Evolutionary conservation across 2,113 vertebrate genomes (phyloP), one percentile per base, ranked within the genome.

Genomic region (Cyrtonyx montezumae): DNA sequence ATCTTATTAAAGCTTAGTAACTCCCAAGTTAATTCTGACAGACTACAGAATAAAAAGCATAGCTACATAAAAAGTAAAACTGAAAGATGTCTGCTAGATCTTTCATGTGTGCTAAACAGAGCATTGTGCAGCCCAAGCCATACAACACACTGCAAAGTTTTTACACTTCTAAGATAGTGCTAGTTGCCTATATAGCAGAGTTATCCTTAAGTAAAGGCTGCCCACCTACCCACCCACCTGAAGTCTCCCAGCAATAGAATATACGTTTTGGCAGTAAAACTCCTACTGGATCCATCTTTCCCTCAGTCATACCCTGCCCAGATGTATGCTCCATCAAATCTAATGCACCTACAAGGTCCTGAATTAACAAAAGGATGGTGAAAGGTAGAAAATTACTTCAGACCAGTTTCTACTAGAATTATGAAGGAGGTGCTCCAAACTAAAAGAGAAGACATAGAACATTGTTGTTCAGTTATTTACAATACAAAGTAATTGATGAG

Each of bases 141-240:
- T 21, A 28, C 11, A 7, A 49, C 8, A 34, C 43, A 34, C 0
- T 40, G 15, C 11, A 32, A 73, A 51, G 25, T 40, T 84, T 79
- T 0, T 7, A 4, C 11, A 73, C 65, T 86, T 85, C 7, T 13
- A 81, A 46, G 51, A 68, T n/a, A 19, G 2, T 18, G 13, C 20
- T 5, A 61, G n/a, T 13, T 79, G 70, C 40, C 49, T 45, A 23
- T 0, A 2, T 16, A 65, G 59, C 11, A 48, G 74, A 80, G n/a
- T n/a, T 63, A 63, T 7, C 37, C 25, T 25, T 30, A 55, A 58
- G 32, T 32, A 45, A 81, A 88, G 9, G 14, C 40, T 79, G 56
- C 37, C 6, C 8, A 19, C 16, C 6, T 7, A 8, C 17, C 4
- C 3, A 32, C 0, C 11, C 11, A 8, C 4, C 18, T 32, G 32